Evolutionary conservation across 1,140 invertebrate genomes (phyloP), one percentile per base, ranked within the genome.

Genomic region (Panagrolaimus sp.): DNA sequence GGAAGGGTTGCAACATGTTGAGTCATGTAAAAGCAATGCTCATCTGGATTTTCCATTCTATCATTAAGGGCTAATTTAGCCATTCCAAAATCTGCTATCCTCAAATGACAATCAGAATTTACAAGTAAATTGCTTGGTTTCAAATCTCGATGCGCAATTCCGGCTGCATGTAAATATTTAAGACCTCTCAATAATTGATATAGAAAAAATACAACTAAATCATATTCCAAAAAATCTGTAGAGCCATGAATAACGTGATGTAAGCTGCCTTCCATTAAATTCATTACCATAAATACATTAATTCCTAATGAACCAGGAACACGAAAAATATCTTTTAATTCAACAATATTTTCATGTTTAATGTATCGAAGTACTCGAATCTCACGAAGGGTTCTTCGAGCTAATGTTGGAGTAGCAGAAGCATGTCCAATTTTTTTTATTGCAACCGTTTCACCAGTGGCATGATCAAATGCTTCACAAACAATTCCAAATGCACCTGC

Each of bases 1-100:
- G 95, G 98, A 71, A 95, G 87, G 11, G 95, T 98, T 16, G 95
- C 94, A 5, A 98, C 94, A 87, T 98, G 98, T 45, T 74, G 73
- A 31, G 73, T 76, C 72, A 73, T 75, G 27, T 57, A 65, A 65
- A 72, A 72, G 61, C 69, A 68, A 48, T 71, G 67, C 46, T 73
- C 71, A 45, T 74, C 72, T 20, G 65, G 57, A 38, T 74, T 74
- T 61, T 76, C 67, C 9, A 70, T 31, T 9, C 45, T 38, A 23
- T 71, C 43, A 16, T 25, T 44, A 16, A 74, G 23, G 11, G 72
- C 68, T 23, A 74, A 48, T 23, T 74, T 74, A 16, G 78, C 78
- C 83, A 81, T 76, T 82, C 85, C 85, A 83, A 86, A 86, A 74
- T 86, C 85, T 53, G 84, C 85, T 65, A 86, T 84, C 67, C 82